Evolutionary conservation across 2,113 vertebrate species (phyloP).

Genomic region (Tachysurus fulvidraco): DNA sequence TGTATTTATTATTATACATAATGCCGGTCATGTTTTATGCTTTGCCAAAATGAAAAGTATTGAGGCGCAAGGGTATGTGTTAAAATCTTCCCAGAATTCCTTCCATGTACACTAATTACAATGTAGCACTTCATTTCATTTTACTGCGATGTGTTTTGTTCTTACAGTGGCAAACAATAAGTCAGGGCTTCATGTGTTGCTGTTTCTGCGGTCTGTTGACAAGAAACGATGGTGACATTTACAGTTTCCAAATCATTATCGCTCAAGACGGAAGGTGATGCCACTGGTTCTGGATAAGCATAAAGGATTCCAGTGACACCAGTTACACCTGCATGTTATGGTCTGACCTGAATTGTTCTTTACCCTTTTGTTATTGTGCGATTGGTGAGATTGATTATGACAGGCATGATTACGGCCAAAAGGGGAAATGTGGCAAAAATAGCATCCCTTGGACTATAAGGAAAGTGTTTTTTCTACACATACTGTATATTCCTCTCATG

Average conservation of each 20-base stretch:
- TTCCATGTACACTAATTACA: slow-evolving; percentile 61
- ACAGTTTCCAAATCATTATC: slow-evolving; percentile 68
- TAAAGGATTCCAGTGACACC: neutral
- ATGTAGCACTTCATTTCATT: slow-evolving; percentile 60
- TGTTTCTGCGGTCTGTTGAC: slow-evolving; percentile 31
- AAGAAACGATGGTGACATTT: slow-evolving; percentile 73
- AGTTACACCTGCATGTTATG: slow-evolving; percentile 36
- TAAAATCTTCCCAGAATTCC: slow-evolving; percentile 44
- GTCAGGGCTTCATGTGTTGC: slow-evolving; percentile 20
- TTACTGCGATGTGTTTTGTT: slow-evolving; percentile 60
- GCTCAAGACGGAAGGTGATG: slow-evolving; percentile 57
- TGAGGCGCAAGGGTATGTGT: neutral
- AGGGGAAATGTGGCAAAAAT: neutral
- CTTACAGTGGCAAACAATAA: slow-evolving; percentile 54
- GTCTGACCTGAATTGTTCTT: slow-evolving; percentile 4
- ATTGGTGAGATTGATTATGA: slow-evolving; percentile 8
- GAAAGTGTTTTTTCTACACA: neutral
- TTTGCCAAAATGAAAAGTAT: slow-evolving; percentile 28
- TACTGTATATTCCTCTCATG: neutral
- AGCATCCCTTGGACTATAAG: neutral
- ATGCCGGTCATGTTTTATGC: slow-evolving; percentile 42
- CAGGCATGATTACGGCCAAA: slow-evolving; percentile 24
- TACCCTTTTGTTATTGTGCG: slow-evolving; percentile 16
- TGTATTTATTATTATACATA: slow-evolving; percentile 31
- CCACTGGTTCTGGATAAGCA: slow-evolving; percentile 14